Evolutionary conservation across 2,888 invertebrate species (phyloP).

Genomic region (Dicranocentrus wangi): DNA sequence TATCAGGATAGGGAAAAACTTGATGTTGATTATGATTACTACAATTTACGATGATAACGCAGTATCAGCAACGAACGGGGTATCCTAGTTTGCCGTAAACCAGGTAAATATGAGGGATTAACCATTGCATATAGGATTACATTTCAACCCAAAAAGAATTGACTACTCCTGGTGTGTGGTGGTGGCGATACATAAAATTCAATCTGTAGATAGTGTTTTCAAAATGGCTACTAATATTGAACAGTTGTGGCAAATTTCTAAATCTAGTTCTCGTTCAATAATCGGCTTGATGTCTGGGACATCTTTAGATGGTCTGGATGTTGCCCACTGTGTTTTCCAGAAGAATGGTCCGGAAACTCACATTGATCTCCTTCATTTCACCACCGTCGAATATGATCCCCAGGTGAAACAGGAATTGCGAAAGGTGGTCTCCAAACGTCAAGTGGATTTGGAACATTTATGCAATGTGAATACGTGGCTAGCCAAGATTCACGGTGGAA

Average conservation of each 20-base stretch:
- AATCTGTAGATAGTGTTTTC: too few relatives aligned
- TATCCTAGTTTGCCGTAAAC: too few relatives aligned
- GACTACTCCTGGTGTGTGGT: too few relatives aligned
- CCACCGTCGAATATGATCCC: constrained; percentile 42
- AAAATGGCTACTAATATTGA: background rate
- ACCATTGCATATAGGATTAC: too few relatives aligned
- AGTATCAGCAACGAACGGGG: too few relatives aligned
- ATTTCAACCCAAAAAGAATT: too few relatives aligned
- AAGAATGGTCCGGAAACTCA: constrained; percentile 41
- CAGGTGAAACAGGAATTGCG: constrained; percentile 26
- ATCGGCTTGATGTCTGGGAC: constrained; percentile 67
- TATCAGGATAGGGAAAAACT: too few relatives aligned
- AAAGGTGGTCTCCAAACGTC: constrained; percentile 40
- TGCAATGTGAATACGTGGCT: constrained; percentile 62
- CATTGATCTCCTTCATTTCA: constrained; percentile 42
- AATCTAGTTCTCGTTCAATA: constrained; percentile 41
- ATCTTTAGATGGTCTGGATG: constrained; percentile 65
- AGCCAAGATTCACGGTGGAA: constrained; percentile 55
- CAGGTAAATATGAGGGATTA: too few relatives aligned
- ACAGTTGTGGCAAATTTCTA: constrained; percentile 29
- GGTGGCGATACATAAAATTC: too few relatives aligned
- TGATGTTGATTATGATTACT: too few relatives aligned
- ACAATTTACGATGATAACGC: too few relatives aligned
- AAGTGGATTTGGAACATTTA: constrained; percentile 43
- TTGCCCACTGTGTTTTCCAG: constrained; percentile 57